These are phyloP conservation scores for Hydropotes inermis DNA, from an alignment of 2,113 vertebrate genomes.

Conservation along the genomic window DNA sequence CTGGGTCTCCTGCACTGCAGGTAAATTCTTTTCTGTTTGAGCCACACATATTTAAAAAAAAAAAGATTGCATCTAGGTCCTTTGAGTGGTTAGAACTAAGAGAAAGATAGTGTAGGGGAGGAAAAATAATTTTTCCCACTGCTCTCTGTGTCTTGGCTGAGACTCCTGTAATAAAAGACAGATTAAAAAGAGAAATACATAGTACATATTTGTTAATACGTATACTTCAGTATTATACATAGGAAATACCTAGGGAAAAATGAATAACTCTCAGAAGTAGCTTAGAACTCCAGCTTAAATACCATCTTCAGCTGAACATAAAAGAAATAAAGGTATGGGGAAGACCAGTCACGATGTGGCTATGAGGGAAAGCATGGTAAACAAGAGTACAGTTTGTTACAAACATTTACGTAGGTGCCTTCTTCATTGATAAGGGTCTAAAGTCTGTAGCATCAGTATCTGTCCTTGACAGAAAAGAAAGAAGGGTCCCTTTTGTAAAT, in stretches of 20 bases:
- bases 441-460: neutral
- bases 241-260: neutral
- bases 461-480: neutral
- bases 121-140: neutral
- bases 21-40: neutral
- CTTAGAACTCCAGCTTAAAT: constrained; percentile 10
- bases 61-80: neutral
- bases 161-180: neutral
- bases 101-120: neutral
- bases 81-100: neutral
- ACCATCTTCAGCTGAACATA: neutral
- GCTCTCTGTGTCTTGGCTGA: neutral
- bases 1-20: neutral
- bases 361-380: neutral
- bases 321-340: neutral
- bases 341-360: neutral
- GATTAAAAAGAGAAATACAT: neutral
- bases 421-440: neutral
- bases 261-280: neutral
- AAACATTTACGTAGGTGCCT: neutral
- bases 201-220: neutral
- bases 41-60: neutral
- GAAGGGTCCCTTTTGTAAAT: neutral
- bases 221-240: neutral
- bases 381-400: neutral